Evolutionary conservation across 23 tunicate species (phyloP).

Genomic region (Phallusia fumigata): DNA sequence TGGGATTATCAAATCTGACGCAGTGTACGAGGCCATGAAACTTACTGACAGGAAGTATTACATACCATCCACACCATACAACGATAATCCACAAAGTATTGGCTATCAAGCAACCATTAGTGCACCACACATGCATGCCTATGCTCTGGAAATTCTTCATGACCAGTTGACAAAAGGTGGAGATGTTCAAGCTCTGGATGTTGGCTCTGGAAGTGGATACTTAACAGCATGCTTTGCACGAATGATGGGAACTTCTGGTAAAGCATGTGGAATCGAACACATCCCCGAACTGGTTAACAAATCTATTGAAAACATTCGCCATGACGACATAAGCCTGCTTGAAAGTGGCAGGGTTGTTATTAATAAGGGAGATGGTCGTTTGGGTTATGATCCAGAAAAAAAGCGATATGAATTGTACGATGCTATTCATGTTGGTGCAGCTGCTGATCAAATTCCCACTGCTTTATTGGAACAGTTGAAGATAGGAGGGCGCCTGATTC

Average conservation of each 20-base stretch:
- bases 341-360: slow-evolving; percentile 51
- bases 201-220: slow-evolving; percentile 97
- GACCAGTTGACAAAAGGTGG: slow-evolving; percentile 44
- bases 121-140: slow-evolving; percentile 99
- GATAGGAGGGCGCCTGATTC: slow-evolving; percentile 72
- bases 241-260: slow-evolving; percentile 87
- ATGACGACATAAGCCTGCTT: slow-evolving; percentile 57
- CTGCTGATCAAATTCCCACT: slow-evolving; percentile 80
- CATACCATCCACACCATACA: slow-evolving; percentile 42
- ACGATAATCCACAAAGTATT: slow-evolving; percentile 79
- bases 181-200: slow-evolving; percentile 77
- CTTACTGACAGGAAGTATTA: slow-evolving; percentile 79
- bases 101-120: slow-evolving; percentile 94
- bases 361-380: slow-evolving; percentile 74
- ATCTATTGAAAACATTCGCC: slow-evolving; percentile 72
- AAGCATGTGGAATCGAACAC: slow-evolving; percentile 83
- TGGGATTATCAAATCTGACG: slow-evolving; percentile 59
- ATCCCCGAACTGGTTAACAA: slow-evolving; percentile 72
- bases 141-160: slow-evolving; percentile 77
- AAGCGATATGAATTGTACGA: slow-evolving; percentile 63
- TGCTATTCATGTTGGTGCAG: slow-evolving; percentile 98
- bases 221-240: slow-evolving; percentile 88
- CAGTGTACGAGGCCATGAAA: slow-evolving; percentile 76
- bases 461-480: slow-evolving; percentile 72
- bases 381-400: slow-evolving; percentile 85